Evolutionary conservation across 2,888 invertebrate species (phyloP).

Genomic region (Aproaerema taeniolella): DNA sequence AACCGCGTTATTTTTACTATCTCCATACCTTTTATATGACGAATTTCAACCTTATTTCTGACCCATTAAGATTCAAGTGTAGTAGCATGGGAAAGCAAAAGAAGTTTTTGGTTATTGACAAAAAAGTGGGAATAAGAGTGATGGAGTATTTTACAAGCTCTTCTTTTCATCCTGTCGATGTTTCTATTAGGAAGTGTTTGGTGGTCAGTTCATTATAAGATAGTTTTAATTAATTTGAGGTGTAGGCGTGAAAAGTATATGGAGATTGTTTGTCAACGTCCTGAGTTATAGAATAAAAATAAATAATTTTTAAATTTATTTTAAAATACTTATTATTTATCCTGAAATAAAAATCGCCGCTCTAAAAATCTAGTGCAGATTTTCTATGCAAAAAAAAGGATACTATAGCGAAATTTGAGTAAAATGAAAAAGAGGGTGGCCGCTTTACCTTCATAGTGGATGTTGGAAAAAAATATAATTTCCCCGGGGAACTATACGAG

Average conservation of each 20-base stretch:
- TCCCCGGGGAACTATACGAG: slow-evolving; percentile 44
- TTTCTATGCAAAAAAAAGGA: slow-evolving; percentile 3
- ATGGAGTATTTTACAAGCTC: slow-evolving; percentile 29
- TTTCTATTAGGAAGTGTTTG: slow-evolving; percentile 34
- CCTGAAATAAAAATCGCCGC: too few relatives aligned
- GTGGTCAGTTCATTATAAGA: slow-evolving; percentile 28
- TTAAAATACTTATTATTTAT: too few relatives aligned
- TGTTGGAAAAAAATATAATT: slow-evolving; percentile 46
- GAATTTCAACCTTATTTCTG: slow-evolving; percentile 2
- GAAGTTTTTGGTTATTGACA: slow-evolving; percentile 14
- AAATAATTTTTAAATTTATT: too few relatives aligned
- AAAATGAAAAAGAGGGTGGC: slow-evolving; percentile 35
- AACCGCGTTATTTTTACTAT: too few relatives aligned
- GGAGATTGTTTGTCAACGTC: too few relatives aligned
- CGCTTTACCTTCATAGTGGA: slow-evolving; percentile 30
- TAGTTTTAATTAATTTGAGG: too few relatives aligned
- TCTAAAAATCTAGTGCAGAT: too few relatives aligned
- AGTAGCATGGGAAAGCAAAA: background rate
- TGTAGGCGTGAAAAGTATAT: too few relatives aligned
- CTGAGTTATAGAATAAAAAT: too few relatives aligned
- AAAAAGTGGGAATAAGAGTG: slow-evolving; percentile 41
- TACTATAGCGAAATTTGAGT: slow-evolving; percentile 21
- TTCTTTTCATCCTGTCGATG: background rate
- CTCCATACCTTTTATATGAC: too few relatives aligned
- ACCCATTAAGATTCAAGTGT: background rate